Base-by-base conservation (phyloP, 2,888 invertebrate genomes). In the Melanophora roralis region DNA sequence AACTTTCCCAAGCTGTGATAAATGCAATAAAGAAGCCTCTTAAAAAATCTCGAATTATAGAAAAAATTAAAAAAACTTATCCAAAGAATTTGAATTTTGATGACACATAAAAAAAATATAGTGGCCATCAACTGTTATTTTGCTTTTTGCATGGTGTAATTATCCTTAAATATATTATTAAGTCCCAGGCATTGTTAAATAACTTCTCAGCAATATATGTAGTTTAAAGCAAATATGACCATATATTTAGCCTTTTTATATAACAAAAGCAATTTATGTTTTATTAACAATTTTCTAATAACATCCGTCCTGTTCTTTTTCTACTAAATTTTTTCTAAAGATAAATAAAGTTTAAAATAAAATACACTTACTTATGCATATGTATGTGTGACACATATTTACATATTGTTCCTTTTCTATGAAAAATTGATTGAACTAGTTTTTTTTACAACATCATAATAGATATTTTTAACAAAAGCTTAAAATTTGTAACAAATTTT, bases 401-500 rank as follows among this genome's bases (percentile, higher is more conserved):
- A 69, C 51, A 72, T 62, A 57, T 68, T 67, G 34, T 62, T 40
- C 43, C n/a, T 57, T 55, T 80, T 72, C 51, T 64, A 36, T 62
- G 27, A 5, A 68, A 67, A 77, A 80, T 76, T 67, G 67, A 79
- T 72, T 76, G 76, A 72, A 76, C 71, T 21, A 62, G n/a, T 27
- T 76, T 67, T 45, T 62, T 67, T 53, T 60, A 16, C 43, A 43
- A 43, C 34, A 43, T 5, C 16, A 40, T n/a, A 19, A 0, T 7
- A 12, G 53, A 34, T n/a, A 36, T 65, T 71, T 80, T 68, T 49
- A 72, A 76, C 79, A 76, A 80, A 72, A 72, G 76, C 79, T 55
- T 62, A 62, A 76, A 76, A 80, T 68, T 76, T 80, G 72, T 80
- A 57, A 76, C 71, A 76, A 76, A 67, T 80, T 75, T n/a, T 80